A percentile compares a stretch with the other conserved stretches of the same genome.
phyloP scores from a whole-genome alignment of 1,140 invertebrate genomes.

The Drosophila tristis region DNA sequence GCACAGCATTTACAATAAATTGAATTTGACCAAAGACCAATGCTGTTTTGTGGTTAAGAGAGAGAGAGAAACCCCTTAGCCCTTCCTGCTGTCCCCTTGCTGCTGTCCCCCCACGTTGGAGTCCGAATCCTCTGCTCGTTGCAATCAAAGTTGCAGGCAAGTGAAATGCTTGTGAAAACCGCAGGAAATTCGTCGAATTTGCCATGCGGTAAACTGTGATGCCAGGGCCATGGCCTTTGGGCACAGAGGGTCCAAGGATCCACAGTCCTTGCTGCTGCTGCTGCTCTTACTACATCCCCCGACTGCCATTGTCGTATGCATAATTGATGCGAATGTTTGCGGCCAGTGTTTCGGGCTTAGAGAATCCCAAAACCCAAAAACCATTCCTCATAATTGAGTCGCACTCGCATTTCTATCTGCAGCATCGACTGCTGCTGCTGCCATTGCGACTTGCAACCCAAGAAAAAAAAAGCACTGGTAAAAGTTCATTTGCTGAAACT shows the following conservation, averaged over 20 bases:
- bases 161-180: constrained; percentile 70
- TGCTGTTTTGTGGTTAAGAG: constrained; percentile 67
- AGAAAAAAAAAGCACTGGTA: constrained; percentile 9
- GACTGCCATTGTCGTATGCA: constrained; percentile 72
- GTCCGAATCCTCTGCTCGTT: no score
- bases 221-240: constrained; percentile 19
- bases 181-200: constrained; percentile 83
- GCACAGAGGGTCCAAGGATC: constrained; percentile 50
- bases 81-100: neutral
- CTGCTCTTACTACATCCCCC: constrained; percentile 9
- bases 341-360: constrained; percentile 58
- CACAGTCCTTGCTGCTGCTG: constrained; percentile 15
- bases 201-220: constrained; percentile 70
- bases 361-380: constrained; percentile 45
- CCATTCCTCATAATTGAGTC: constrained; percentile 55
- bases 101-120: neutral
- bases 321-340: constrained; percentile 83
- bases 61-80: neutral
- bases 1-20: constrained; percentile 75
- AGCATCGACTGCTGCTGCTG: constrained; percentile 20
- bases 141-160: constrained; percentile 64
- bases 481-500: constrained; percentile 51
- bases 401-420: constrained; percentile 15
- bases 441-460: constrained; percentile 18
- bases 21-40: constrained; percentile 81